A percentile compares a stretch with the other conserved stretches of the same genome.
Conservation (phyloP, 2,113 vertebrate genomes). For the Gyps fulvus region DNA sequence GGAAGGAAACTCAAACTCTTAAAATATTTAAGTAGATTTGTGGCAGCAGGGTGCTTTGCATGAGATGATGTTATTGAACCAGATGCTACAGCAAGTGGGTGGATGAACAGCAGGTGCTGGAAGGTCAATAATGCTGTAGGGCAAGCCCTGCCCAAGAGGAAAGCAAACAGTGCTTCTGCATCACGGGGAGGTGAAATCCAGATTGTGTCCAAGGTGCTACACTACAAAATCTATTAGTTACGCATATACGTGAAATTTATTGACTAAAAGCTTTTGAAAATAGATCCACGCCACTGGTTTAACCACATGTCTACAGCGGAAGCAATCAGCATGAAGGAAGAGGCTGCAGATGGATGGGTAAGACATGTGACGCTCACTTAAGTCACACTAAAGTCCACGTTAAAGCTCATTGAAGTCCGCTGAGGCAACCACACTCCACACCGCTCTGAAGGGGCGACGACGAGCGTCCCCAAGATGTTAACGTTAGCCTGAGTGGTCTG, state of each 20-base stretch:
- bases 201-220: background rate
- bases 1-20: background rate
- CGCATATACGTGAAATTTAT: background rate
- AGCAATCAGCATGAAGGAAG: background rate
- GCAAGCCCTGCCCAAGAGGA: background rate
- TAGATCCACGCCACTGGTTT: background rate
- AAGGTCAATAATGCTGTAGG: background rate
- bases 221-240: background rate
- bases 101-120: conserved; percentile 7
- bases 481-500: accelerated
- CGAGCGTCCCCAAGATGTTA: background rate
- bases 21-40: background rate
- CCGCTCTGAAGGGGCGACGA: accelerated
- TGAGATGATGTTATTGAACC: background rate
- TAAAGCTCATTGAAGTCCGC: background rate
- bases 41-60: background rate
- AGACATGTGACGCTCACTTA: background rate
- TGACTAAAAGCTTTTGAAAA: background rate
- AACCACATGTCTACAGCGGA: background rate
- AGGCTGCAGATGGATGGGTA: background rate
- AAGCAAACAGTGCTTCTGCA: background rate
- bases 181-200: background rate
- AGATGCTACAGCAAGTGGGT: background rate
- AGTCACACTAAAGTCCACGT: background rate
- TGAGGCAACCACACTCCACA: background rate